Evolutionary conservation across 2,888 invertebrate species (phyloP), one percentile per base, ranked within the genome.

Genomic region (Drosophila koepferae): DNA sequence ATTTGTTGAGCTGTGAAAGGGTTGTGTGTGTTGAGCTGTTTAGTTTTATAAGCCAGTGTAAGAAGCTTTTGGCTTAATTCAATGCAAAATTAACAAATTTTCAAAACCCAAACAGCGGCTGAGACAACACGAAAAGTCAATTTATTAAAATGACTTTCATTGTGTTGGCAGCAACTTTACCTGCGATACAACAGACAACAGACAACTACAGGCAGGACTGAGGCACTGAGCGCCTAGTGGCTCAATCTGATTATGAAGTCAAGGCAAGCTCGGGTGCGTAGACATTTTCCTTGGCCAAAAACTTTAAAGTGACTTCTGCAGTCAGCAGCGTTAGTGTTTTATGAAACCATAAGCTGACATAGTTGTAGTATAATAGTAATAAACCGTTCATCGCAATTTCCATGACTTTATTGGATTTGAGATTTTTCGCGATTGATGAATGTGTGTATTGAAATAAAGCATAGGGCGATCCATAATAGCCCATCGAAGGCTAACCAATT

Each of bases 1-100:
- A 67, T 70, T 70, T 66, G 66, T 67, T 34, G 55, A 56, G 53
- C 59, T 56, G 55, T 40, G 43, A 78, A 78, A 87, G 88, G 86
- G 68, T 70, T 80, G 70, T n/a, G 23, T 60, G 43, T 36, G 54
- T 14, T 49, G 31, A 44, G 69, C 60, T 74, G 63, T 63, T 85
- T 74, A 79, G 86, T 86, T 81, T 74, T 74, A 74, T 89, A 90
- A 90, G 90, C 81, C 86, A 74, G 73, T 90, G 90, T 91, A 90
- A 88, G 90, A 82, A 84, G 90, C 90, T 90, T 90, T 86, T 70
- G 87, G 89, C 89, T 87, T 87, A 89, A 90, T 87, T 91, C 86
- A 83, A 80, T 79, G 83, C 76, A 81, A 84, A 91, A 91, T 91
- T 91, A 90, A 87, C 88, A 91, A 88, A 90, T 90, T 85, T 81